Percentiles rank a stretch among this genome's conserved stretches.
Conservation (phyloP, 2,797 vertebrate species). For the Rhinichthys osculus region DNA sequence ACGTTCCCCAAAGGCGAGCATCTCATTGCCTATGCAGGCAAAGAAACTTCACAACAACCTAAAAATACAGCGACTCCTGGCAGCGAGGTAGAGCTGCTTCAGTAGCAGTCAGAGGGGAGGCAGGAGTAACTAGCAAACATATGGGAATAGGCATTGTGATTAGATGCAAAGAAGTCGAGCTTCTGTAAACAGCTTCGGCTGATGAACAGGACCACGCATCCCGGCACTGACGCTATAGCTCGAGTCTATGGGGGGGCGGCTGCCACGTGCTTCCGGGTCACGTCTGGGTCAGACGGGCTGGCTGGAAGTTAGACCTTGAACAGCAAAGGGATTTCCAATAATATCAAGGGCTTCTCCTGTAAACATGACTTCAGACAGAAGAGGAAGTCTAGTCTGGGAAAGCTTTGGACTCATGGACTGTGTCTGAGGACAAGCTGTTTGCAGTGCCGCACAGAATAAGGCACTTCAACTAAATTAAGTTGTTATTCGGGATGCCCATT, state of each 20-base stretch:
- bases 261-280: not conserved
- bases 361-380: slow-evolving; percentile 20
- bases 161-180: slow-evolving; percentile 87
- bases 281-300: not conserved
- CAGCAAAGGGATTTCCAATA: not conserved
- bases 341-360: not conserved
- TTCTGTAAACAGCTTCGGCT: slow-evolving; percentile 92
- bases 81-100: slow-evolving; percentile 87
- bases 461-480: not conserved
- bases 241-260: not conserved
- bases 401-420: not conserved
- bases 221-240: not conserved
- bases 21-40: slow-evolving; percentile 95
- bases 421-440: not conserved
- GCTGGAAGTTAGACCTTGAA: not conserved
- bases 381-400: not conserved
- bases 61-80: slow-evolving; percentile 97
- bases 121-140: slow-evolving; percentile 90
- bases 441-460: no score
- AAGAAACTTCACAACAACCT: slow-evolving; percentile 95
- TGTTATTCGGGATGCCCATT: not conserved
- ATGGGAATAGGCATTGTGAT: slow-evolving; percentile 92
- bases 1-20: slow-evolving; percentile 96
- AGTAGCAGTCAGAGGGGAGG: slow-evolving; percentile 86
- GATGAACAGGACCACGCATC: slow-evolving; percentile 62